These are phyloP conservation scores for Drosophila littoralis DNA, from an alignment of 1,140 invertebrate genomes.

Conservation along the genomic window DNA sequence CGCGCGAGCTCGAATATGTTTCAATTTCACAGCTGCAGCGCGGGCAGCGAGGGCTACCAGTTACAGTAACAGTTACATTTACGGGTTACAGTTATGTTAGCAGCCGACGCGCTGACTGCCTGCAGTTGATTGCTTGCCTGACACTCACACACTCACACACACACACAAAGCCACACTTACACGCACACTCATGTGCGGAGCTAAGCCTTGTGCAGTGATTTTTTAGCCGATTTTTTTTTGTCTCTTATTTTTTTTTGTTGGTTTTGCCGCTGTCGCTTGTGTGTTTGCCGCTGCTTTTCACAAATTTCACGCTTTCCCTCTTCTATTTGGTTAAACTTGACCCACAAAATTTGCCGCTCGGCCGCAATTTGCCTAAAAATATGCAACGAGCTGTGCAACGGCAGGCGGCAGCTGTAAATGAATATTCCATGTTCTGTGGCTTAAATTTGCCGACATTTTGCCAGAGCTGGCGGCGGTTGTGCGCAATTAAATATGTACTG, in stretches of 20 bases:
- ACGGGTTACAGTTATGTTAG: conserved; percentile 34
- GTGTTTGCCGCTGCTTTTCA: conserved; percentile 32
- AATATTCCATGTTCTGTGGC: conserved; percentile 22
- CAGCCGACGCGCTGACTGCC: conserved; percentile 11
- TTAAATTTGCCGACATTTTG: background rate
- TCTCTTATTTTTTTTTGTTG: conserved; percentile 14
- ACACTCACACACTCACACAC: conserved; percentile 30
- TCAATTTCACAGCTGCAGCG: conserved; percentile 48
- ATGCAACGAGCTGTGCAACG: conserved; percentile 12
- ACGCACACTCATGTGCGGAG: background rate
- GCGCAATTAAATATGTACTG: conserved; percentile 6
- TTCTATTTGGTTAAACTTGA: conserved; percentile 70
- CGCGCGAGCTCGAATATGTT: conserved; percentile 50
- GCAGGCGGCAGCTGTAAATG: background rate
- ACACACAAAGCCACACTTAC: background rate
- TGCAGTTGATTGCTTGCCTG: conserved; percentile 48
- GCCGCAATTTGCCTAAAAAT: conserved; percentile 8
- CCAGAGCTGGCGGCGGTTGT: background rate
- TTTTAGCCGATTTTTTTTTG: conserved; percentile 17
- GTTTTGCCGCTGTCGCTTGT: conserved; percentile 3
- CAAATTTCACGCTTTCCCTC: conserved; percentile 33
- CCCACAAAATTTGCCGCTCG: conserved; percentile 52
- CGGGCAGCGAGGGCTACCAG: conserved; percentile 20
- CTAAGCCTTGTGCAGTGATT: conserved; percentile 36
- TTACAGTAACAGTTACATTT: conserved; percentile 46